Conservation (phyloP, 1,140 invertebrate species). For the Drosophila auraria region DNA sequence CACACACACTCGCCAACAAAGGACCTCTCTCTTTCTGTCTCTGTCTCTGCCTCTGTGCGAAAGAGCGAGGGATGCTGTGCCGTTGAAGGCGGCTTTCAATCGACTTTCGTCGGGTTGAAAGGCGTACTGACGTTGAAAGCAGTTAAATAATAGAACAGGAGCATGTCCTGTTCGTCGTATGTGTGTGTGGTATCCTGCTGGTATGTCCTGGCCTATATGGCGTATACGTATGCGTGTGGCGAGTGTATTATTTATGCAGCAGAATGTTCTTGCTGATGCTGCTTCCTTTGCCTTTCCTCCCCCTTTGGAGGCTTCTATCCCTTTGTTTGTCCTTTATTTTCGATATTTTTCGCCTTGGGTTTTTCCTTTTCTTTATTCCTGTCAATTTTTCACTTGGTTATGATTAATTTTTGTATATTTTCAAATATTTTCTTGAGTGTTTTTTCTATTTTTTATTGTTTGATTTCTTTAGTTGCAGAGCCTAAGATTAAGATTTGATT, state of each 20-base stretch:
- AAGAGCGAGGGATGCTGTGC: slow-evolving; percentile 60
- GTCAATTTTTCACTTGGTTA: slow-evolving; percentile 38
- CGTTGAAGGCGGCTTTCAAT: slow-evolving; percentile 77
- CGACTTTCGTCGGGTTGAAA: slow-evolving; percentile 76
- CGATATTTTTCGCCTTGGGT: slow-evolving; percentile 13
- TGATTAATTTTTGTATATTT: slow-evolving; percentile 57
- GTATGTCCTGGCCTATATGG: slow-evolving; percentile 68
- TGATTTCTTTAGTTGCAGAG: slow-evolving; percentile 31
- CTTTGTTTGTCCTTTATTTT: slow-evolving; percentile 44
- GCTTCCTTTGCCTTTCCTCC: slow-evolving; percentile 15
- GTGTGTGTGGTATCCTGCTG: slow-evolving; percentile 38
- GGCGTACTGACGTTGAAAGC: slow-evolving; percentile 65
- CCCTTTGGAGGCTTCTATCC: slow-evolving; percentile 41
- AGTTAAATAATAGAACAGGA: slow-evolving; percentile 82
- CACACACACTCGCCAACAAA: slow-evolving; percentile 27
- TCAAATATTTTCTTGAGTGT: slow-evolving; percentile 9
- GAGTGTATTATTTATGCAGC: slow-evolving; percentile 76
- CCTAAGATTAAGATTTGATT: slow-evolving; percentile 14
- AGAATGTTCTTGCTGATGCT: slow-evolving; percentile 49
- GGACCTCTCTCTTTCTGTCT: slow-evolving; percentile 25
- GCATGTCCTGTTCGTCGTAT: slow-evolving; percentile 33
- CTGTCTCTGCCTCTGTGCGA: background rate
- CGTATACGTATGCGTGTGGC: slow-evolving; percentile 48
- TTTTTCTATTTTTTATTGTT: slow-evolving; percentile 8
- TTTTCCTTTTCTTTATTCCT: slow-evolving; percentile 23